Evolutionary conservation across 2,888 invertebrate species (phyloP).

Genomic region (Yponomeuta sedellus): DNA sequence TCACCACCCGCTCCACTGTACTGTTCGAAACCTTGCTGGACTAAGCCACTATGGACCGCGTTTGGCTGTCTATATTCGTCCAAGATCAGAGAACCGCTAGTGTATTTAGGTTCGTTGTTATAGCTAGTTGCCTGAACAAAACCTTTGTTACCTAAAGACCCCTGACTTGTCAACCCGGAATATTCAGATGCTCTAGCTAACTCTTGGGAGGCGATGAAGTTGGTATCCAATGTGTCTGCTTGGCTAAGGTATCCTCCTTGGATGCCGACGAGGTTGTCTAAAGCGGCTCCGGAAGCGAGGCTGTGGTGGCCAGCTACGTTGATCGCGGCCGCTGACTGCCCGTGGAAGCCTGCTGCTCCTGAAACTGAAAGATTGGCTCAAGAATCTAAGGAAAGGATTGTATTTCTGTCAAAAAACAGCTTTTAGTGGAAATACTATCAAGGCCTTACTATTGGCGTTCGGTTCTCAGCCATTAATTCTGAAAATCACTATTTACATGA

Average conservation of each 20-base stretch:
- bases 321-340: slow-evolving; percentile 63
- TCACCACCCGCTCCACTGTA: neutral
- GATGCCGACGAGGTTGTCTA: slow-evolving; percentile 63
- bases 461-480: too few relatives aligned
- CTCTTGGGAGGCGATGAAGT: slow-evolving; percentile 64
- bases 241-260: slow-evolving; percentile 54
- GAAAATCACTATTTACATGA: too few relatives aligned
- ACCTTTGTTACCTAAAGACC: slow-evolving; percentile 34
- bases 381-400: too few relatives aligned
- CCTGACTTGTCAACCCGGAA: slow-evolving; percentile 29
- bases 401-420: too few relatives aligned
- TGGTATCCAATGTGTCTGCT: slow-evolving; percentile 50
- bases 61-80: slow-evolving; percentile 63
- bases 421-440: too few relatives aligned
- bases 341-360: slow-evolving; percentile 67
- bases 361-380: slow-evolving; percentile 23
- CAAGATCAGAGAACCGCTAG: slow-evolving; percentile 60
- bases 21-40: slow-evolving; percentile 4
- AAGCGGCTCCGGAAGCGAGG: slow-evolving; percentile 60
- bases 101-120: slow-evolving; percentile 44
- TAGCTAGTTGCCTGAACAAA: slow-evolving; percentile 53
- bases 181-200: slow-evolving; percentile 17
- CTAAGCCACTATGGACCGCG: slow-evolving; percentile 28
- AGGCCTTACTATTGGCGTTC: too few relatives aligned
- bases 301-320: slow-evolving; percentile 70